Base-by-base conservation (phyloP, 2,113 vertebrate species). In the cattle (Bos taurus) region DNA sequence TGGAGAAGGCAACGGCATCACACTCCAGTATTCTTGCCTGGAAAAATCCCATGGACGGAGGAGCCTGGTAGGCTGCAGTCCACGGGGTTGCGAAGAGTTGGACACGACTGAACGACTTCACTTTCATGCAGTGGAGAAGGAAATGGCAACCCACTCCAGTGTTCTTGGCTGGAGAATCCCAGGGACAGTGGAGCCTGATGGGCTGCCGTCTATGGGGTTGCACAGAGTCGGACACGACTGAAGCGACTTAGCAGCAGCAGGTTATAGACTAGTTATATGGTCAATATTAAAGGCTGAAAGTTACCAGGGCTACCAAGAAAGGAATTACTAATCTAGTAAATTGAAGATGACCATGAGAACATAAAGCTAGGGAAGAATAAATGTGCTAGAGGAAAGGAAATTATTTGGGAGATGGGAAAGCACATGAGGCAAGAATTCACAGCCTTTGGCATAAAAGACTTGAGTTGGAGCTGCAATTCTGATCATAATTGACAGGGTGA, bases 361-460 rank as follows among this genome's bases (percentile, higher is more conserved):
- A 67, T 62, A 85, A 91, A 95, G 21, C 84, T n/a, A 95, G 25
- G 52, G 21, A 96, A 92, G 28, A 67, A 91, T 74, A 94, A 62
- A 89, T 36, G 48, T 78, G 21, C 40, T 62, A 57, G 56, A 92
- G 90, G 59, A 67, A 48, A 2, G 43, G 7, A 92, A 96, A 60
- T 89, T 96, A 85, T 92, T 89, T 94, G 80, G 28, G 25, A 90
- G n/a, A 19, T 56, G 25, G 30, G 40, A 86, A 92, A 81, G 6
- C 17, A 71, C 8, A 30, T 36, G 36, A 92, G 13, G 85, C 78
- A 92, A 78, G 57, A 60, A 94, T 67, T 30, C 30, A 60, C 14
- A 71, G 46, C 46, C 10, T 92, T 92, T 94, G 89, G 52, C 43
- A 48, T 80, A 80, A 54, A 46, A 91, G 17, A 30, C 50, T 67